Base-by-base conservation (phyloP, 1,140 invertebrate genomes). In the Cecropterus lyciades region DNA sequence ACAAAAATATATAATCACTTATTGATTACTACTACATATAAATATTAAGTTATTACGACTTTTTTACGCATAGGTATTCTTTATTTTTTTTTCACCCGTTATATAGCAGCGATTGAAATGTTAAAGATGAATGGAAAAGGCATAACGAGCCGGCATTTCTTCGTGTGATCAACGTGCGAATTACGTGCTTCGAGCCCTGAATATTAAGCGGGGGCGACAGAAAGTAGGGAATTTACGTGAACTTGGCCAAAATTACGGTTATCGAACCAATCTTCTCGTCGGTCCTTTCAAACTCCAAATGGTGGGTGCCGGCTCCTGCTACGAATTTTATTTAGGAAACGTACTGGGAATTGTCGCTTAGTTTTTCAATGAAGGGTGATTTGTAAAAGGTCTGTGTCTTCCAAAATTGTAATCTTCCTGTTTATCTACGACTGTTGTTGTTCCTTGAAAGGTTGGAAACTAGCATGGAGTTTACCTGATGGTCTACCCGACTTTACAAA, bases 181-280 rank as follows among this genome's bases (percentile, higher is more conserved):
- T 83, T 85, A 83, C 80, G 80, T 77, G 69, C 49, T 73, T 69
- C 80, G 82, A 73, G 80, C 46, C 67, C 70, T 82, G 82, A 85
- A 85, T 85, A 78, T 73, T 77, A 80, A 85, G 72, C 67, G 71
- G 77, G 67, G 62, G 60, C 57, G 65, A 59, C 45, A 75, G 74
- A 75, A 80, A 75, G 66, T 72, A 77, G 64, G 69, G 65, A 77
- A 63, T 73, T 66, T 77, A 63, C 69, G 68, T 75, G 70, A 80
- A 79, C 69, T 77, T 79, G 67, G 55, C 69, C 70, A 67, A 82
- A 82, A 82, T 84, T 80, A 82, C 78, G 74, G 78, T 77, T 84
- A 82, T 79, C 69, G 70, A 73, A 57, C 68, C 80, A 73, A 82
- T 82, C 70, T 71, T 63, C 46, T 57, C 49, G 70, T 68, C 69